Evolutionary conservation across 2,113 vertebrate species (phyloP).

Genomic region (Microtus pennsylvanicus): DNA sequence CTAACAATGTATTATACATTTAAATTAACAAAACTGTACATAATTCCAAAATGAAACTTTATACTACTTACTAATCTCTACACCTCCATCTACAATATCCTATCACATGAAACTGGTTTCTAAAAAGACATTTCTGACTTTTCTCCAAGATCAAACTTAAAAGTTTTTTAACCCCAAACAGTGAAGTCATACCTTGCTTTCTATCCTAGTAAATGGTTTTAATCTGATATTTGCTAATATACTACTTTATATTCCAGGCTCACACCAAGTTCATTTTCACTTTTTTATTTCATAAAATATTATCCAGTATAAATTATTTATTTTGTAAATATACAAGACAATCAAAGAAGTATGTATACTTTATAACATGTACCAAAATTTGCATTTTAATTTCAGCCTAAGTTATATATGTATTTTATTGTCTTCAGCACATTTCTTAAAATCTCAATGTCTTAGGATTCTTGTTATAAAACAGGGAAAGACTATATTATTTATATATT

Average conservation of each 20-base stretch:
- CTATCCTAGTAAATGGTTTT: not conserved
- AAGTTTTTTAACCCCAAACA: not conserved
- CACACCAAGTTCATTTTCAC: not conserved
- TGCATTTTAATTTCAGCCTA: not conserved
- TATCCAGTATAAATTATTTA: not conserved
- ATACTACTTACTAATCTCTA: not conserved
- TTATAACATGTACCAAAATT: not conserved
- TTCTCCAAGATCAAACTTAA: not conserved
- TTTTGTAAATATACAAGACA: not conserved
- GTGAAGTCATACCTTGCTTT: not conserved
- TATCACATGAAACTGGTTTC: not conserved
- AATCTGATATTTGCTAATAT: not conserved
- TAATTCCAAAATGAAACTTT: not conserved
- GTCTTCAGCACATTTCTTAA: not conserved
- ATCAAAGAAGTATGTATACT: not conserved
- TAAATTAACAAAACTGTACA: not conserved
- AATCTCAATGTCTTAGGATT: not conserved
- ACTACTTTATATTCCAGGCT: not conserved
- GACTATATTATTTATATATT: not conserved
- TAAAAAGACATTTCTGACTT: not conserved
- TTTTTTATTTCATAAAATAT: not conserved
- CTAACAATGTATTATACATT: not conserved
- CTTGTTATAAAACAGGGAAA: not conserved
- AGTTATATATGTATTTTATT: not conserved
- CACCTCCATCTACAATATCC: not conserved